These are phyloP conservation scores for Scaptomyza polygonia DNA, from an alignment of 2,888 invertebrate genomes.

Conservation along the genomic window DNA sequence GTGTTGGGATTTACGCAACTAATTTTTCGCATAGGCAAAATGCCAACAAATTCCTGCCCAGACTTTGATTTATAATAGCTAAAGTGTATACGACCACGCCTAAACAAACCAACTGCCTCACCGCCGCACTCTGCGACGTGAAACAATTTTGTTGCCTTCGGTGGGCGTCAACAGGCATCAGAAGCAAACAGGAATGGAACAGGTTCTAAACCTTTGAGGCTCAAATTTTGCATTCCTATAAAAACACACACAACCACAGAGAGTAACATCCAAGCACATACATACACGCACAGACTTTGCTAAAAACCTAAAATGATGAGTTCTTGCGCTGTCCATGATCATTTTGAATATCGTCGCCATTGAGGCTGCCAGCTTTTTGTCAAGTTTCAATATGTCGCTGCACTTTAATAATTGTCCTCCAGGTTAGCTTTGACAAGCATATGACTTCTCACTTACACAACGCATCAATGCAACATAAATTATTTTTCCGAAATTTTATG, in stretches of 20 bases:
- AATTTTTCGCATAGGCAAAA: slow-evolving; percentile 76
- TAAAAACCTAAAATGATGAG: neutral
- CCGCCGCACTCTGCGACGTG: slow-evolving; percentile 1
- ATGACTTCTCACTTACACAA: neutral
- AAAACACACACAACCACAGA: neutral
- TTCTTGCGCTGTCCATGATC: neutral
- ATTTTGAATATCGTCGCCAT: neutral
- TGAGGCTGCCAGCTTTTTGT: slow-evolving; percentile 16
- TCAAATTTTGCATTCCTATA: slow-evolving; percentile 43
- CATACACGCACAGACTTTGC: no score
- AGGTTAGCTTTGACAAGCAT: slow-evolving; percentile 7
- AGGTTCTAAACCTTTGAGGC: slow-evolving; percentile 55
- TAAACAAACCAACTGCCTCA: neutral
- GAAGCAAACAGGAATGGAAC: neutral
- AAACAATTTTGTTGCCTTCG: neutral
- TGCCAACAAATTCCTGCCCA: slow-evolving; percentile 47
- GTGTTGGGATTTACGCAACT: slow-evolving; percentile 79
- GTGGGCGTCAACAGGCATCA: slow-evolving; percentile 12
- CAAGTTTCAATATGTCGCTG: slow-evolving; percentile 52
- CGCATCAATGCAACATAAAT: neutral
- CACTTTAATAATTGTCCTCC: slow-evolving; percentile 32
- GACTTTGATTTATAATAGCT: slow-evolving; percentile 76
- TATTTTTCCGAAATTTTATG: neutral
- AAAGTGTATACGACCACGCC: slow-evolving; percentile 7
- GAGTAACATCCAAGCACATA: no score